Conservation (phyloP, 2,113 vertebrate species). For the Trinectes maculatus region DNA sequence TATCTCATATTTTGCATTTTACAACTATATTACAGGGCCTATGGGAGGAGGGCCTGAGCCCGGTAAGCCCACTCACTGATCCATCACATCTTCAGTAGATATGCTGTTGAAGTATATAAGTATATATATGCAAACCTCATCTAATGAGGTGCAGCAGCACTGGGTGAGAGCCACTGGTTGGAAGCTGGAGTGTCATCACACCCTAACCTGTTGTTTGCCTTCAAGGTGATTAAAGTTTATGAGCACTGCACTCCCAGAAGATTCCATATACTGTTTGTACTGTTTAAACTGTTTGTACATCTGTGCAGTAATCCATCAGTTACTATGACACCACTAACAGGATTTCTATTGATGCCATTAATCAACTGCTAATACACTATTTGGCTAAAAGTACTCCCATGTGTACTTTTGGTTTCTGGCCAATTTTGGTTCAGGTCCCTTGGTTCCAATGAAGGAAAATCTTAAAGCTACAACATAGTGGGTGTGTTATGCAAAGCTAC, state of each 20-base stretch:
- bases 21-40: too few relatives aligned
- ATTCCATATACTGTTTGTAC: background rate
- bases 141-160: too few relatives aligned
- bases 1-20: too few relatives aligned
- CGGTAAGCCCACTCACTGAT: too few relatives aligned
- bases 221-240: background rate
- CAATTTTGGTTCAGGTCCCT: constrained; percentile 7
- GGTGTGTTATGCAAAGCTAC: background rate
- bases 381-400: background rate
- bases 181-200: background rate
- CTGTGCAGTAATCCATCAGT: background rate
- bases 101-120: too few relatives aligned
- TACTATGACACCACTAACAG: background rate
- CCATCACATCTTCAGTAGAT: too few relatives aligned
- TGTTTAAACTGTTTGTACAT: background rate
- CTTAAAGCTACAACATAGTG: background rate
- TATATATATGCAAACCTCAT: too few relatives aligned
- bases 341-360: background rate
- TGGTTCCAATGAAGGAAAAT: constrained; percentile 6
- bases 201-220: background rate
- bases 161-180: background rate
- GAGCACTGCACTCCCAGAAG: background rate
- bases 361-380: constrained; percentile 5
- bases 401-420: constrained; percentile 9
- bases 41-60: too few relatives aligned